Evolutionary conservation across 2,113 vertebrate genomes (phyloP).

Genomic region (Myotis yumanensis): DNA sequence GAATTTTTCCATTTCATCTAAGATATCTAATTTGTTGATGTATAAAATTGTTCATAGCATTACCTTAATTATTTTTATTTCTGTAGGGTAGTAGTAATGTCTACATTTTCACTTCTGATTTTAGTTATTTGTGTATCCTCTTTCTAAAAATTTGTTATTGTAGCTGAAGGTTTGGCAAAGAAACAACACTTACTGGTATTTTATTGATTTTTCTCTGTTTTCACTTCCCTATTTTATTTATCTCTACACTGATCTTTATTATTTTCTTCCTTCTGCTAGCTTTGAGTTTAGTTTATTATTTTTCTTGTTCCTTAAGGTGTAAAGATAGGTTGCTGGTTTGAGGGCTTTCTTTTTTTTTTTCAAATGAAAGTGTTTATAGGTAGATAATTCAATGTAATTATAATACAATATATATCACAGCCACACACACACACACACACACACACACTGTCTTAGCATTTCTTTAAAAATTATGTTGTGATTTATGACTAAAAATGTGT

Average conservation of each 20-base stretch:
- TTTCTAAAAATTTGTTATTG: background rate
- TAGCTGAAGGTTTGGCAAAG: background rate
- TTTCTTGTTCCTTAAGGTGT: background rate
- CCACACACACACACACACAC: background rate
- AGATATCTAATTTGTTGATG: background rate
- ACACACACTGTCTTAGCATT: background rate
- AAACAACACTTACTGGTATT: background rate
- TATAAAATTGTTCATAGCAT: background rate
- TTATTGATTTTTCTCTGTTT: background rate
- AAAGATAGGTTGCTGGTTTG: background rate
- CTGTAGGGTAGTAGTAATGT: background rate
- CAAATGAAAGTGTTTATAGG: background rate
- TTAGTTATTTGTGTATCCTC: background rate
- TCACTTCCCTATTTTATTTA: background rate
- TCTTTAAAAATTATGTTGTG: background rate
- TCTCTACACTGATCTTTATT: background rate
- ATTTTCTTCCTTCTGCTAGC: background rate
- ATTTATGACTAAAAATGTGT: background rate
- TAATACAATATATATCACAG: background rate
- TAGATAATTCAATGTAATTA: background rate
- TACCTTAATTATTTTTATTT: background rate
- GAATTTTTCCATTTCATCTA: background rate
- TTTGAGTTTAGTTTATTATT: background rate
- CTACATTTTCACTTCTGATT: background rate
- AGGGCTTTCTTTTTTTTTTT: background rate